Evolutionary conservation across 2,888 invertebrate species (phyloP).

Genomic region (Diplolepis rosae): DNA sequence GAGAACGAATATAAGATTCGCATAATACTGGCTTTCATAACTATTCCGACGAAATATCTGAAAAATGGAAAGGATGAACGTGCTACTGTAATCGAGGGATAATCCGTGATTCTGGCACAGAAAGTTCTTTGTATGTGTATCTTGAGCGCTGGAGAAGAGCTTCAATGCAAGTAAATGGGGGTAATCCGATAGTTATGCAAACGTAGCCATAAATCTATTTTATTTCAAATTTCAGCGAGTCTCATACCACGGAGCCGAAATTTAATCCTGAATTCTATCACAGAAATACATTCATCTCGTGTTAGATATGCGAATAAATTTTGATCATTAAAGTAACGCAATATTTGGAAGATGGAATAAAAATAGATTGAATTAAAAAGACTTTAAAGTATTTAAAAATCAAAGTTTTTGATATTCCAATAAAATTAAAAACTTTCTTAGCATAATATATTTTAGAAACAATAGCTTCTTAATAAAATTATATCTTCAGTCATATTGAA

Average conservation of each 20-base stretch:
- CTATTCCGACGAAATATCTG: neutral
- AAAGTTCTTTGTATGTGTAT: conserved; percentile 2
- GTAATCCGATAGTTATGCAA: conserved; percentile 17
- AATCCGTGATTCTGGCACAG: neutral
- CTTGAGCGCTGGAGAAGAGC: neutral
- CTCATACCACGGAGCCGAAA: neutral
- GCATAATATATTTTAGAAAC: no score
- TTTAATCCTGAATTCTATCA: neutral
- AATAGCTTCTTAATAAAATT: no score
- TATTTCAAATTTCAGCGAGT: neutral
- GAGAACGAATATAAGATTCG: neutral
- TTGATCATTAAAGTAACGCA: no score
- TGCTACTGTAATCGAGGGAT: neutral
- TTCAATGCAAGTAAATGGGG: neutral
- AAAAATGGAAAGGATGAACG: neutral
- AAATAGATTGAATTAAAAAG: no score
- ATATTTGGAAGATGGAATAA: neutral
- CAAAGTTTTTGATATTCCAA: no score
- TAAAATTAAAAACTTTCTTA: no score
- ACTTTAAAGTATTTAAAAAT: no score
- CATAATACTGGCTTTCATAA: neutral
- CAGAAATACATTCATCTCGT: no score
- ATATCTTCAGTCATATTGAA: neutral
- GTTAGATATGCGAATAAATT: no score
- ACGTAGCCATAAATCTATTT: conserved; percentile 5